Evolutionary conservation across 2,797 vertebrate genomes (phyloP).

Genomic region (Iguana delicatissima): DNA sequence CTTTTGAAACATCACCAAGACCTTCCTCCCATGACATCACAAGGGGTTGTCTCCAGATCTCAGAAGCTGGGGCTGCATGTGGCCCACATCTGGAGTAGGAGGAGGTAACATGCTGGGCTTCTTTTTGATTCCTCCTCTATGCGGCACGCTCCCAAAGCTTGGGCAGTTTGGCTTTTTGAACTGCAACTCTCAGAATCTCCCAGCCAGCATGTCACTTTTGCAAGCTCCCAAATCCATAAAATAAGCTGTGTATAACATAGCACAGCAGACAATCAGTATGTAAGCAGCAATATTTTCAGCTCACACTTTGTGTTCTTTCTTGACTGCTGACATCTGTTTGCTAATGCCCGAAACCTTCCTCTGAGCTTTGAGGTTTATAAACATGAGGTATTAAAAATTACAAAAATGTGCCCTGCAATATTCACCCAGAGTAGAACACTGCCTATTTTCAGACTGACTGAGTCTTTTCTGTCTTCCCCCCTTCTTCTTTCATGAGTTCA

Average conservation of each 20-base stretch:
- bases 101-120: too few species aligned
- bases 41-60: too few species aligned
- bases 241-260: slow-evolving; percentile 44
- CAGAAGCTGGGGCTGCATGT: too few species aligned
- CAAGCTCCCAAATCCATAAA: slow-evolving; percentile 17
- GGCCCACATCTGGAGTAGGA: too few species aligned
- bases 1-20: too few species aligned
- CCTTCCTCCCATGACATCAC: too few species aligned
- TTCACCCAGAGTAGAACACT: slow-evolving; percentile 81
- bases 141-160: too few species aligned
- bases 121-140: too few species aligned
- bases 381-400: slow-evolving; percentile 83
- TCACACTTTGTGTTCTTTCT: slow-evolving; percentile 73
- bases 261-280: slow-evolving; percentile 69
- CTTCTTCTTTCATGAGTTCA: slow-evolving; percentile 68
- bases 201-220: too few species aligned
- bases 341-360: slow-evolving; percentile 79
- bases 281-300: slow-evolving; percentile 75
- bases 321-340: slow-evolving; percentile 83
- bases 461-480: neutral
- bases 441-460: slow-evolving; percentile 79
- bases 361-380: slow-evolving; percentile 81
- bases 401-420: slow-evolving; percentile 78
- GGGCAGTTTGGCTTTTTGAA: too few species aligned
- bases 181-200: too few species aligned